phyloP scores from a whole-genome alignment of 2,113 vertebrate genomes.

The Hiodon alosoides region DNA sequence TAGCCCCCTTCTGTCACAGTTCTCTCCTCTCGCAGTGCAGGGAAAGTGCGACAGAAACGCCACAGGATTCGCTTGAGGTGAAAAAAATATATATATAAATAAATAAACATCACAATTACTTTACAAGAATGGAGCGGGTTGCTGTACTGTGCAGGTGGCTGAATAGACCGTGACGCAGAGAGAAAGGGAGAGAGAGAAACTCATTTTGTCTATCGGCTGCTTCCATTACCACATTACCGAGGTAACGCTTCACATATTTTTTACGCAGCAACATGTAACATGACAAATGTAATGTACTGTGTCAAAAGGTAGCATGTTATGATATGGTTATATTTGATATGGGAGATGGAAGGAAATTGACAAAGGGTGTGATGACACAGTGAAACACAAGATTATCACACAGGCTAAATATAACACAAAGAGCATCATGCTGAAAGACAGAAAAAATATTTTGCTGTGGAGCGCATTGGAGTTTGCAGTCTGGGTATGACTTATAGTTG shows the following conservation, averaged over 20 bases:
- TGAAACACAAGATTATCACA: slow-evolving; percentile 39
- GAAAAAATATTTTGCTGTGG: slow-evolving; percentile 23
- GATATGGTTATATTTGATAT: too few species aligned
- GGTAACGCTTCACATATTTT: too few species aligned
- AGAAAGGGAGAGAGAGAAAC: neutral
- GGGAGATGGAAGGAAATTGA: slow-evolving; percentile 10
- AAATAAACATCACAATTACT: neutral
- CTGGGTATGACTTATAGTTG: slow-evolving; percentile 36
- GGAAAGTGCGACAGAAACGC: neutral
- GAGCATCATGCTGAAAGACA: slow-evolving; percentile 32
- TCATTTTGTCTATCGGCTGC: too few species aligned
- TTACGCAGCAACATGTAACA: too few species aligned
- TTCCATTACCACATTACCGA: too few species aligned
- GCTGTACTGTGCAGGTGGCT: neutral
- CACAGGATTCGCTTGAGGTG: neutral
- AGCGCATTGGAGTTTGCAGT: slow-evolving; percentile 27
- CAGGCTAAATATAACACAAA: slow-evolving; percentile 34
- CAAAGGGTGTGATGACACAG: slow-evolving; percentile 9
- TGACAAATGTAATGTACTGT: too few species aligned
- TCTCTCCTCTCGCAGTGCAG: neutral
- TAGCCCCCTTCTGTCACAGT: neutral
- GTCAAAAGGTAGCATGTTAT: too few species aligned
- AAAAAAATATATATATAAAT: too few species aligned
- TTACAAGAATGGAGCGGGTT: neutral
- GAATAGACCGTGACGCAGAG: neutral